Base-by-base conservation (phyloP, 2,113 vertebrate species). In the Ascaphus truei region DNA sequence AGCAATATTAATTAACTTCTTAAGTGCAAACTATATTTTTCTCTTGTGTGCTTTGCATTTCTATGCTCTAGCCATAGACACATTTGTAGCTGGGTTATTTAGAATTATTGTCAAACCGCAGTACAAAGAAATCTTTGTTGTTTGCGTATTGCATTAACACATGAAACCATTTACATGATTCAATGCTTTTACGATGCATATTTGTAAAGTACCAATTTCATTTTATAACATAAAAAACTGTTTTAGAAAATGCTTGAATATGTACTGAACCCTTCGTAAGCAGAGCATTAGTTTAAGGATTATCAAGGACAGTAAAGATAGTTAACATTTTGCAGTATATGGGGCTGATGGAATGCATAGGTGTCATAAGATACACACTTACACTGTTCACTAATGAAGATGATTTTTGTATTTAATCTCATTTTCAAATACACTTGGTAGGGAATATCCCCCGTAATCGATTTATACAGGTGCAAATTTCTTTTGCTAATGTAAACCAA, bases 1-100 rank as follows among this genome's bases (percentile, higher is more conserved):
- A 84, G 86, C 86, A 82, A 68, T 83, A 83, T 85, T 89, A 88
- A 89, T 91, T 88, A 78, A 74, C 31, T 79, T 69, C 81, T 75
- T 79, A 72, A 81, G 75, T 84, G 36, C 67, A 76, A 73, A 55
- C 68, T 36, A 76, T 73, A 68, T 74, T 77, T 77, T 79, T 81
- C 58, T 73, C 56, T 22, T 27, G 13, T 27, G 77, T 67, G 72
- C 65, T 75, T 83, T 53, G 63, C 56, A 29, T 77, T 80, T 85
- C 68, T 77, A 57, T 64, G 57, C 75, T 79, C 68, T 53, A 59
- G 56, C 73, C 74, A 45, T 20, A 57, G 81, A 41, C 72, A 79
- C 45, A 53, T 5, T 69, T 72, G 75, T 79, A 73, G 71, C 72
- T 62, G 51, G 61, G 45, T 76, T 81, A 75, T 78, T 73, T 55